Evolutionary conservation across 2,797 vertebrate species (phyloP).

Genomic region (Iguana delicatissima): DNA sequence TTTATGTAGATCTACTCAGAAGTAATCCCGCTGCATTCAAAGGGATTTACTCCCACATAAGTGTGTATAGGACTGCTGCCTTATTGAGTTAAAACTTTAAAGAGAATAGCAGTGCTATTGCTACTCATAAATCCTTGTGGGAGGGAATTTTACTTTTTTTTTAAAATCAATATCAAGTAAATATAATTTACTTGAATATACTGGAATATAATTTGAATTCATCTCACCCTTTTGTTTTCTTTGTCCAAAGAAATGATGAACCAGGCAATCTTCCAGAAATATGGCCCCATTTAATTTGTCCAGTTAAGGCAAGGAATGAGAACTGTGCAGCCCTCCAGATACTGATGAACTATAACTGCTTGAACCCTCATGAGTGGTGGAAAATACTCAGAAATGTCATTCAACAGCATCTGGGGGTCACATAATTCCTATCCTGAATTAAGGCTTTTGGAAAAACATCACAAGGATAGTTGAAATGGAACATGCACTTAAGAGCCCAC

Average conservation of each 20-base stretch:
- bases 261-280: not conserved
- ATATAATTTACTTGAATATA: no score
- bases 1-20: not conserved
- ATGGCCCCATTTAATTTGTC: conserved; percentile 14
- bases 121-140: conserved; percentile 38
- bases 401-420: no score
- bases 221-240: not conserved
- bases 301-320: not conserved
- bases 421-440: not conserved
- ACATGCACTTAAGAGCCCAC: not conserved
- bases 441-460: not conserved
- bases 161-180: conserved; percentile 48
- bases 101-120: conserved; percentile 31
- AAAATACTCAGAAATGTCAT: no score
- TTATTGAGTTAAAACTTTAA: conserved; percentile 36
- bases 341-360: no score
- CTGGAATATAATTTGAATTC: not conserved
- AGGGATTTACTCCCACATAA: not conserved
- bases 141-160: conserved; percentile 35
- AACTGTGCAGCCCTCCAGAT: no score
- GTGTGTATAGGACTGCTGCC: not conserved
- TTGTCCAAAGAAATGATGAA: not conserved
- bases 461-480: not conserved
- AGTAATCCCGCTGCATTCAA: not conserved
- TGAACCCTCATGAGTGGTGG: no score